Percentiles rank a stretch among this genome's conserved stretches.
phyloP scores from a whole-genome alignment of 2,113 vertebrate species.

The Clarias batrachus region DNA sequence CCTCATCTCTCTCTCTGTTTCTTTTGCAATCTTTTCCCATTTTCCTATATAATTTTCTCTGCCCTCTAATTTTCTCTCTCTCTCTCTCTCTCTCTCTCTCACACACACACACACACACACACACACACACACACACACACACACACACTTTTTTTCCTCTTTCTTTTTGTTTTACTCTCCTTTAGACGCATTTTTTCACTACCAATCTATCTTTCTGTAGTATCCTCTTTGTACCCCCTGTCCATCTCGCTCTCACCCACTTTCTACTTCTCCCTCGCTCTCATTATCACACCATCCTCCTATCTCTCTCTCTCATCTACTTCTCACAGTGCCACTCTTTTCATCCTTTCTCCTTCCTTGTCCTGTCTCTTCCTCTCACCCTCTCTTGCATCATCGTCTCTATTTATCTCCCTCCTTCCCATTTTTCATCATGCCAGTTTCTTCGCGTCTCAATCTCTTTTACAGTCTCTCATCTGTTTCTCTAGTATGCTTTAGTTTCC shows the following conservation, averaged over 20 bases:
- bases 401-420: too few relatives aligned
- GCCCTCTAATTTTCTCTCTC: background rate
- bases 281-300: background rate
- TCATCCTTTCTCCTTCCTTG: background rate
- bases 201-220: background rate
- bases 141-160: too few relatives aligned
- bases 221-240: background rate
- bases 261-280: background rate
- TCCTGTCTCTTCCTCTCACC: background rate
- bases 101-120: background rate
- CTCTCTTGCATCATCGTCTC: background rate
- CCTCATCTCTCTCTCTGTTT: background rate
- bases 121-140: background rate
- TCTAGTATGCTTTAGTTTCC: background rate
- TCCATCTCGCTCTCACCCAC: background rate
- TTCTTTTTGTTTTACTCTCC: too few relatives aligned
- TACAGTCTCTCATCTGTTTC: background rate
- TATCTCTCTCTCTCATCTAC: background rate
- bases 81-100: background rate
- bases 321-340: background rate
- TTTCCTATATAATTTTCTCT: background rate
- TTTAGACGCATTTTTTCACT: background rate
- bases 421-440: background rate
- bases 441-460: background rate
- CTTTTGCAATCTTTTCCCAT: background rate